Percentiles rank a stretch among this genome's conserved stretches.
phyloP scores from a whole-genome alignment of 2,797 vertebrate genomes.

The Clarias platycephalus region DNA sequence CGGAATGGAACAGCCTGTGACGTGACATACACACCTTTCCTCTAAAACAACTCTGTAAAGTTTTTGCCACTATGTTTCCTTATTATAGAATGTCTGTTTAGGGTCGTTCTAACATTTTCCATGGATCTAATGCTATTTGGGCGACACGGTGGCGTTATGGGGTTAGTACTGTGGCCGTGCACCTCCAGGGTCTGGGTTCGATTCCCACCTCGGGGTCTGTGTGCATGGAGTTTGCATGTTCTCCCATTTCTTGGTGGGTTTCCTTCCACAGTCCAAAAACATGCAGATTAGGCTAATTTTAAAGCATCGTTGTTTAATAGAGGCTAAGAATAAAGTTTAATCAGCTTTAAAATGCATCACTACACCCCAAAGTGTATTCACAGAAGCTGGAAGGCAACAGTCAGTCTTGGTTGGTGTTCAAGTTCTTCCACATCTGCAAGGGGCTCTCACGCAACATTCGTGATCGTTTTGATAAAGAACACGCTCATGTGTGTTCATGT shows the following conservation, averaged over 20 bases:
- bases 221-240: no score
- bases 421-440: background rate
- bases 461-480: constrained; percentile 59
- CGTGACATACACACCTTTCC: background rate
- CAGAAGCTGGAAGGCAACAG: background rate
- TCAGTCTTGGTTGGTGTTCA: background rate
- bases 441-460: background rate
- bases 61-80: background rate
- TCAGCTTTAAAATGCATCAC: background rate
- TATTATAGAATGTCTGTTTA: background rate
- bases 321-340: background rate
- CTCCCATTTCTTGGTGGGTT: no score
- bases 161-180: no score
- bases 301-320: background rate
- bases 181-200: no score
- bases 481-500: background rate
- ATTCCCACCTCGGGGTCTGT: no score
- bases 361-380: background rate
- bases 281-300: no score
- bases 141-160: no score
- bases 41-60: background rate
- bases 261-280: no score
- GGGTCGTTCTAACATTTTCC: no score
- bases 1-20: background rate
- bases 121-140: no score